Conservation (phyloP, 2,797 vertebrate genomes). For the Phalloptychus januarius region DNA sequence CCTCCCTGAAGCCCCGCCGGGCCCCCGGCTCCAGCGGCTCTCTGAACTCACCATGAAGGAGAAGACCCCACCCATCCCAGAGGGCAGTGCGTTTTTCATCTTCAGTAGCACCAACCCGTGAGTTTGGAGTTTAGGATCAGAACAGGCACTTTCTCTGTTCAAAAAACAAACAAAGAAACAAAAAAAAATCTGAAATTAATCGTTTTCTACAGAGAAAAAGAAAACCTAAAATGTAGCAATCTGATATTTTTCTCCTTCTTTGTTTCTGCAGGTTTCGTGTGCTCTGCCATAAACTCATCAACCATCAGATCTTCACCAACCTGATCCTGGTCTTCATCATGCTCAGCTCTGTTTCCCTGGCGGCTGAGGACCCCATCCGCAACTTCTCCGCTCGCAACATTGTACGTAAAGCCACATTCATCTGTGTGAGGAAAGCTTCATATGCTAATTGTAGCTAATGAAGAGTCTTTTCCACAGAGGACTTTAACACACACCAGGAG, state of each 20-base stretch:
- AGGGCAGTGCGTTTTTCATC: conserved; percentile 97
- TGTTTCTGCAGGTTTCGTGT: conserved; percentile 88
- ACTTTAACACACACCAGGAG: background rate
- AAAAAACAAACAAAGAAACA: background rate
- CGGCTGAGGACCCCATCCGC: conserved; percentile 96
- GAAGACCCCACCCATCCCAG: conserved; percentile 92
- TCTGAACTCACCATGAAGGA: conserved; percentile 94
- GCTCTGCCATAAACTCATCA: conserved; percentile 94
- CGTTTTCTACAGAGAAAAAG: background rate
- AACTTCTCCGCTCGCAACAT: conserved; percentile 95
- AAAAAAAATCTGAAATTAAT: background rate
- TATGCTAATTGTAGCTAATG: background rate
- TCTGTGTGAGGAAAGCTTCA: background rate
- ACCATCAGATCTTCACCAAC: conserved; percentile 98
- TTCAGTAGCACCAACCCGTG: conserved; percentile 98
- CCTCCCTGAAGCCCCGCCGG: conserved; percentile 86
- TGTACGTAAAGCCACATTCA: conserved; percentile 76
- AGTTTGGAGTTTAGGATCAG: conserved; percentile 39
- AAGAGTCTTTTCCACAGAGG: background rate
- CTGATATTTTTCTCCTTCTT: background rate
- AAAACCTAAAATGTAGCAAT: background rate
- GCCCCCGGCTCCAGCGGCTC: conserved; percentile 88
- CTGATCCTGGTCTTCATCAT: conserved; percentile 99
- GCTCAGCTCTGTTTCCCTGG: conserved; percentile 96
- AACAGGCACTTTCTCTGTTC: background rate